These are phyloP conservation scores for Leucophenga montana DNA, from an alignment of 2,888 invertebrate genomes.

Conservation along the genomic window DNA sequence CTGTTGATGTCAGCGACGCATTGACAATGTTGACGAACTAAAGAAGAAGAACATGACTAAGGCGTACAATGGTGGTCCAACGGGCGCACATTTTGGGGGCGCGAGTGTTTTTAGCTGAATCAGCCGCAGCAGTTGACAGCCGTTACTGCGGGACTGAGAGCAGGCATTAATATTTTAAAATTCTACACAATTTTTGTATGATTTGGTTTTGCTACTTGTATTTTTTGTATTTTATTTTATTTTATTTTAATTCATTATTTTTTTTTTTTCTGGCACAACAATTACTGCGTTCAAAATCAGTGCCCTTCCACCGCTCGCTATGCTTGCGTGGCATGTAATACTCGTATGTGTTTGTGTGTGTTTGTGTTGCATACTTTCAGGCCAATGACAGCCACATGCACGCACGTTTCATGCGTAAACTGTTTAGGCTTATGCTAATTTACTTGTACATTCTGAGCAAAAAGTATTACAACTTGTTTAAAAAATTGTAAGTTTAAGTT, in stretches of 20 bases:
- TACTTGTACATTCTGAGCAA: too few relatives aligned
- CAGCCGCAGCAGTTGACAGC: background rate
- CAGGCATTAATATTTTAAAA: conserved; percentile 60
- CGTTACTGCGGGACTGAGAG: background rate
- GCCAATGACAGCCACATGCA: conserved; percentile 29
- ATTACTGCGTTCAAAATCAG: conserved; percentile 39
- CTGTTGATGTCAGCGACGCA: too few relatives aligned
- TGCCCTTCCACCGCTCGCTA: conserved; percentile 34
- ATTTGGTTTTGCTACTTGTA: conserved; percentile 4
- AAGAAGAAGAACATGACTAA: conserved; percentile 26
- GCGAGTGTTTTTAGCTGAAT: background rate
- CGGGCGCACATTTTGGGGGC: too few relatives aligned
- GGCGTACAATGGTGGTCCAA: conserved; percentile 27
- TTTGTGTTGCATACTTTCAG: conserved; percentile 39
- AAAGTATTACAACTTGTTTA: too few relatives aligned
- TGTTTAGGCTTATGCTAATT: background rate
- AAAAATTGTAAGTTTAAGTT: too few relatives aligned
- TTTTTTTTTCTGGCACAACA: conserved; percentile 28
- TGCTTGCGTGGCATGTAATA: conserved; percentile 7
- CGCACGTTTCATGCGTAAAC: conserved; percentile 6
- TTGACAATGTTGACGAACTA: conserved; percentile 29
- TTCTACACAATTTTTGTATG: conserved; percentile 41
- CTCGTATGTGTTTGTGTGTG: background rate
- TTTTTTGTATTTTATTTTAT: background rate
- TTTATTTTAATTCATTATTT: conserved; percentile 29